Percentiles rank a stretch among this genome's conserved stretches.
These are phyloP conservation scores for Iguana delicatissima DNA, from an alignment of 2,797 vertebrate species.

Conservation along the genomic window DNA sequence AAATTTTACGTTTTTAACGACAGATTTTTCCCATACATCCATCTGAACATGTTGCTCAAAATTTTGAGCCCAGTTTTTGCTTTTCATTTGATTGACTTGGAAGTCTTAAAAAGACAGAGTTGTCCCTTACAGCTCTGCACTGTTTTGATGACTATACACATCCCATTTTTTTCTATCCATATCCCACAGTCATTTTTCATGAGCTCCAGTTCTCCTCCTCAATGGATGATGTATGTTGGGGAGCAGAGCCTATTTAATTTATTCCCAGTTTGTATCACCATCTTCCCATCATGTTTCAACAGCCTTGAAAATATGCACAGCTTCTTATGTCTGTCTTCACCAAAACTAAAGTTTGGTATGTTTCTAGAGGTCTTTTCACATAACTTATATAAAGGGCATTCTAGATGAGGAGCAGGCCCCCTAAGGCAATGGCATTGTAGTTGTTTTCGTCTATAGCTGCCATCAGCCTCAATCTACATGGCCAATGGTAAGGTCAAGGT, in stretches of 20 bases:
- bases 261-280: constrained; percentile 18
- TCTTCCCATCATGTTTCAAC: background rate
- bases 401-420: too few relatives aligned
- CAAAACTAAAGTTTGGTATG: background rate
- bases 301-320: background rate
- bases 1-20: too few relatives aligned
- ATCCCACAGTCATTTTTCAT: constrained; percentile 52
- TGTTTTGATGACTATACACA: constrained; percentile 24
- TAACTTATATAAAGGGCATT: background rate
- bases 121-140: constrained; percentile 32
- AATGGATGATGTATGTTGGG: background rate
- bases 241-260: constrained; percentile 38
- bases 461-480: too few relatives aligned
- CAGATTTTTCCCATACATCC: too few relatives aligned
- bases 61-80: background rate
- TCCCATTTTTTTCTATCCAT: constrained; percentile 41
- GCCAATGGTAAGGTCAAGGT: too few relatives aligned
- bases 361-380: background rate
- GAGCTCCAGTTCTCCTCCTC: constrained; percentile 15
- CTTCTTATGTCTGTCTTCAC: background rate
- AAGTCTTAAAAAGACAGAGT: constrained; percentile 20
- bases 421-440: too few relatives aligned
- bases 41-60: too few relatives aligned
- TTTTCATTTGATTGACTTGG: constrained; percentile 49
- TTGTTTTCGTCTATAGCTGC: too few relatives aligned